Evolutionary conservation across 2,797 vertebrate genomes (phyloP).

Genomic region (Alca torda): DNA sequence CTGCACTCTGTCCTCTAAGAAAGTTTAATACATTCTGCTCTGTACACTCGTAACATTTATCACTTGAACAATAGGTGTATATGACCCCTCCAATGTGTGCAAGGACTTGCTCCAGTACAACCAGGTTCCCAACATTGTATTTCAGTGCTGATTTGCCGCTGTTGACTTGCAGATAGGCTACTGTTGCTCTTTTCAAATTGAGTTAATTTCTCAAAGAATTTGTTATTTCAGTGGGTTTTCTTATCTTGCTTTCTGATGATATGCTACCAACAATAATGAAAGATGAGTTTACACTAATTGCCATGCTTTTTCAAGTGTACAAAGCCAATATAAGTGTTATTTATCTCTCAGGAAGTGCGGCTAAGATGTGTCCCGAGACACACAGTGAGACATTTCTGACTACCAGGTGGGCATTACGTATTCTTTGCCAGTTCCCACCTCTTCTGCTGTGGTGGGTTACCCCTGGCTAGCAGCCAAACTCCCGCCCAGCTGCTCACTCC

Average conservation of each 20-base stretch:
- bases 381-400: not conserved
- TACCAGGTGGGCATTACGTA: accelerated
- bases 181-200: not conserved
- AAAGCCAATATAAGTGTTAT: not conserved
- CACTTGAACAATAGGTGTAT: not conserved
- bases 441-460: not conserved
- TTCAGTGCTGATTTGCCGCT: not conserved
- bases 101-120: not conserved
- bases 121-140: not conserved
- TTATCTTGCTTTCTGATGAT: not conserved
- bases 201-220: not conserved
- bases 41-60: not conserved
- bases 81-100: not conserved
- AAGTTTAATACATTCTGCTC: constrained; percentile 35
- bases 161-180: not conserved
- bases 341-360: not conserved
- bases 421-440: not conserved
- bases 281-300: not conserved
- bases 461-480: not conserved
- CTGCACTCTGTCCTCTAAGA: constrained; percentile 27
- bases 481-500: not conserved
- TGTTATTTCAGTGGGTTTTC: not conserved
- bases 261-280: not conserved
- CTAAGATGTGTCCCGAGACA: not conserved
- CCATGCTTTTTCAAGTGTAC: not conserved